These are phyloP conservation scores for Mesoligia furuncula DNA, from an alignment of 2,888 invertebrate genomes.

Conservation along the genomic window DNA sequence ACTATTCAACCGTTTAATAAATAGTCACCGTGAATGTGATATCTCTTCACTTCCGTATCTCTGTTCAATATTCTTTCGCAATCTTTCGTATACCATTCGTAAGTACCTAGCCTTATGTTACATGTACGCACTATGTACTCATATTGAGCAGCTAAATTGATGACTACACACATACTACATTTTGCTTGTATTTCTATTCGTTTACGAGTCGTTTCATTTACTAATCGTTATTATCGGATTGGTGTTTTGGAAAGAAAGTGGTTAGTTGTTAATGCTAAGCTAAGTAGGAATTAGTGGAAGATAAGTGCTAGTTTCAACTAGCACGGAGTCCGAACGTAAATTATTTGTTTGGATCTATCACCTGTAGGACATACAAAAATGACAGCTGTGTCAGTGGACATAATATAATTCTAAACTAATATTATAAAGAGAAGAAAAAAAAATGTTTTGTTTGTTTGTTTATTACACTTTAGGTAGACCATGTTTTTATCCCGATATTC, in stretches of 20 bases:
- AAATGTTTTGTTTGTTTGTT: no score
- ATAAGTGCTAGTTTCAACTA: not conserved
- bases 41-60: slow-evolving; percentile 32
- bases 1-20: slow-evolving; percentile 13
- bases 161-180: slow-evolving; percentile 33
- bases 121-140: slow-evolving; percentile 35
- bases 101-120: slow-evolving; percentile 41
- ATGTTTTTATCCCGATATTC: not conserved
- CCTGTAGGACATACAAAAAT: not conserved
- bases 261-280: not conserved
- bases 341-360: not conserved
- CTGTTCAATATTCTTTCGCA: slow-evolving; percentile 43
- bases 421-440: no score
- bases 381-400: not conserved
- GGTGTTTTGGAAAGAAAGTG: not conserved
- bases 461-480: not conserved
- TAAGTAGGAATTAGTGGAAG: not conserved
- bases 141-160: slow-evolving; percentile 37
- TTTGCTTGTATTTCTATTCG: slow-evolving; percentile 6
- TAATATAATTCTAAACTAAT: not conserved
- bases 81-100: slow-evolving; percentile 32
- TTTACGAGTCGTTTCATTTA: slow-evolving; percentile 21
- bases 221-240: not conserved
- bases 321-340: no score
- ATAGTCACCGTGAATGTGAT: slow-evolving; percentile 38